These are phyloP conservation scores for Pyrrhosoma nymphula DNA, from an alignment of 2,888 invertebrate species.

Conservation along the genomic window DNA sequence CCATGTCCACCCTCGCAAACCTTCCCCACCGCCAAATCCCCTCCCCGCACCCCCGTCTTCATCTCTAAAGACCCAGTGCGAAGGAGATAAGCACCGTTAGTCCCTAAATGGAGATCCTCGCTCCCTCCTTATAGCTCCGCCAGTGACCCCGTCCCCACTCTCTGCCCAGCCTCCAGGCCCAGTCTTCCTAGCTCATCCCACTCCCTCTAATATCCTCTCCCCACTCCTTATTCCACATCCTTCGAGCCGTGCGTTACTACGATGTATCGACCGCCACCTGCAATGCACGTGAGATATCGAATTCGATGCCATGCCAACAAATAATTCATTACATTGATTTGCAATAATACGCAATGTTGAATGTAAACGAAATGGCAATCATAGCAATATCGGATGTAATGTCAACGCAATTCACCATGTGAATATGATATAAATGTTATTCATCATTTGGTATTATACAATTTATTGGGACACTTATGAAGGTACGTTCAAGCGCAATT, in stretches of 20 bases:
- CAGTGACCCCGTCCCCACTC: background rate
- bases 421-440: too few relatives aligned
- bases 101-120: conserved; percentile 56
- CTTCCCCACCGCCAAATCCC: background rate
- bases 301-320: background rate
- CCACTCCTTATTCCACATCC: background rate
- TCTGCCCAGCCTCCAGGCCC: background rate
- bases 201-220: background rate
- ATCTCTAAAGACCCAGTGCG: conserved; percentile 52
- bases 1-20: background rate
- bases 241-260: background rate
- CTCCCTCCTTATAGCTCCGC: conserved; percentile 37
- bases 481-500: too few relatives aligned
- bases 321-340: too few relatives aligned
- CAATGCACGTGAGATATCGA: too few relatives aligned
- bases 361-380: too few relatives aligned
- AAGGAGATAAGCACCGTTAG: conserved; percentile 59
- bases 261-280: too few relatives aligned
- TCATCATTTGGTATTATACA: too few relatives aligned
- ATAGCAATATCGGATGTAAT: too few relatives aligned
- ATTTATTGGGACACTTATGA: too few relatives aligned
- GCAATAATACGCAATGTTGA: too few relatives aligned
- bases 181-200: background rate
- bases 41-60: conserved; percentile 22
- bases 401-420: too few relatives aligned